Base-by-base conservation (phyloP, 2,113 vertebrate genomes). In the Saimiri boliviensis region DNA sequence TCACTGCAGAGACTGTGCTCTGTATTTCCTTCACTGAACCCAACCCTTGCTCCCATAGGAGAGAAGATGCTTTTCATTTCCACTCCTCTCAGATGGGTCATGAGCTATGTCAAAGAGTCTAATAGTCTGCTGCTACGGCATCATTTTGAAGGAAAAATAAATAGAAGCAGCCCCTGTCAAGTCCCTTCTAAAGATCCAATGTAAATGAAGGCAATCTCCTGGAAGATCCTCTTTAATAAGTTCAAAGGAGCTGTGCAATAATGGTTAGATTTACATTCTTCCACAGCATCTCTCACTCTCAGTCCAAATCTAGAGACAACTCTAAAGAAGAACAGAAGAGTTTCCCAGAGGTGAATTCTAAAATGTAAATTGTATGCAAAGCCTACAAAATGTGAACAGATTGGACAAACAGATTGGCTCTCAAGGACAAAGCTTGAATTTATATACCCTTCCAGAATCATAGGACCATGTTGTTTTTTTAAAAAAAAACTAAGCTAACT, bases 361-460 rank as follows among this genome's bases (percentile, higher is more conserved):
- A 98, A 73, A 95, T 92, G 79, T 73, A 97, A 97, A 97, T 95
- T 73, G 37, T 70, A 94, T 90, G 89, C 92, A 93, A 92, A 97
- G 86, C 91, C 45, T 89, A 92, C 52, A 76, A 91, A 95, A 83
- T 95, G 84, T 86, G 92, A 97, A 97, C 97, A 98, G 95, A 97
- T 86, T 97, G 97, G 94, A 91, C 82, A 96, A 96, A 95, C 97
- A 98, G 93, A 97, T 74, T 98, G 97, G 68, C 66, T 95, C 92
- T 97, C 97, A 98, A 98, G 96, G 97, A 97, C 95, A 97, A 95
- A 93, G 54, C 58, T 66, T 92, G 81, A 92, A 95, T 97, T 95
- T 85, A 88, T 89, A 82, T 83, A 95, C 80, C 40, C 71, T 97
- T 92, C 85, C 77, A 95, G 84, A 93, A 88, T 88, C 81, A 91